Evolutionary conservation across 2,797 vertebrate genomes (phyloP).

Genomic region (Carcharodon carcharias): DNA sequence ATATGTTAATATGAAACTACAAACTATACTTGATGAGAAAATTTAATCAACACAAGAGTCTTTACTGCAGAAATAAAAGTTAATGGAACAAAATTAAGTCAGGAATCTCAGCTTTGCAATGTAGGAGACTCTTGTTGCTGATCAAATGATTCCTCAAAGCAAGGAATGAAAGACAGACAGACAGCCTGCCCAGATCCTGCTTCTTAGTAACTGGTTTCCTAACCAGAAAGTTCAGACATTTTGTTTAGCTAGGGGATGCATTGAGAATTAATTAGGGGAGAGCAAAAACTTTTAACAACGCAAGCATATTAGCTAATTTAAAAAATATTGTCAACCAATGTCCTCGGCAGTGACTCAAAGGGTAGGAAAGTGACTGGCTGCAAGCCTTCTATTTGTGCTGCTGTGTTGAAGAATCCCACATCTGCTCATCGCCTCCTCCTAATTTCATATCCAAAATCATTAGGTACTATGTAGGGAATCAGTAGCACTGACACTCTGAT

Average conservation of each 20-base stretch:
- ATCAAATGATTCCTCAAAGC: neutral
- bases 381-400: neutral
- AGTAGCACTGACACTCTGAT: neutral
- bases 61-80: neutral
- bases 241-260: neutral
- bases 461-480: neutral
- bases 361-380: neutral
- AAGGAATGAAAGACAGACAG: neutral
- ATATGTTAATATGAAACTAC: neutral
- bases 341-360: neutral
- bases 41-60: neutral
- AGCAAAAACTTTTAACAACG: neutral
- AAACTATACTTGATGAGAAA: neutral
- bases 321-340: neutral
- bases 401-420: neutral
- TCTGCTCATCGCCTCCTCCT: neutral
- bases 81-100: neutral
- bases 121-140: neutral
- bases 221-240: neutral
- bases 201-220: neutral
- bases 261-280: neutral
- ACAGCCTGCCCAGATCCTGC: neutral
- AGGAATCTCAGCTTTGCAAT: neutral
- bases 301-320: neutral
- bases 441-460: neutral